Evolutionary conservation across 1,140 invertebrate genomes (phyloP).

Genomic region (Drosophila sturtevanti): DNA sequence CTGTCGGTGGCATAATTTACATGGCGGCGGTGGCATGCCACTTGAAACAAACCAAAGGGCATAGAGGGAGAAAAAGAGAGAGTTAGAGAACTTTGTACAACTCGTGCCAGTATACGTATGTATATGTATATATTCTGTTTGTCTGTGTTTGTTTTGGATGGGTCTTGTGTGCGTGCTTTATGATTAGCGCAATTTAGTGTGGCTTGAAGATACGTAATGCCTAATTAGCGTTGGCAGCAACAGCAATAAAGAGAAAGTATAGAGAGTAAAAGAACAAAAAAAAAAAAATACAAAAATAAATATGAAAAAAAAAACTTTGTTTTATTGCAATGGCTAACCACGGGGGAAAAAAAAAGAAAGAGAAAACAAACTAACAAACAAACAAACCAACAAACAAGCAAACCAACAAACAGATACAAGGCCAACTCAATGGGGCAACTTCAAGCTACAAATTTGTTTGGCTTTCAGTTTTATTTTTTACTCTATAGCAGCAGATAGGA

Average conservation of each 20-base stretch:
- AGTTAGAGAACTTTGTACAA: constrained; percentile 14
- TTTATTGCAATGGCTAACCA: constrained; percentile 67
- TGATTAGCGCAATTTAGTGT: constrained; percentile 70
- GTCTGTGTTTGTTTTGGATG: constrained; percentile 9
- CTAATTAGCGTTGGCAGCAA: constrained; percentile 58
- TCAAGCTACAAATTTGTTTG: constrained; percentile 73
- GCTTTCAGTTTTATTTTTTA: constrained; percentile 50
- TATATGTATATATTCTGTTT: neutral
- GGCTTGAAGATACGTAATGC: constrained; percentile 63
- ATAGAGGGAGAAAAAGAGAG: neutral
- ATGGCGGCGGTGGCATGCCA: constrained; percentile 48
- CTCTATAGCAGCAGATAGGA: constrained; percentile 32
- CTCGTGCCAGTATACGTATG: neutral
- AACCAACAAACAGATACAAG: constrained; percentile 32
- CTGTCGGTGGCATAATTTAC: constrained; percentile 67
- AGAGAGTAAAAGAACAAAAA: neutral
- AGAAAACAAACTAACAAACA: constrained; percentile 35
- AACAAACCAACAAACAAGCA: constrained; percentile 8
- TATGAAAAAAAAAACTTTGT: constrained; percentile 34
- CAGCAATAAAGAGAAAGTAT: neutral
- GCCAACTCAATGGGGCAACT: constrained; percentile 66
- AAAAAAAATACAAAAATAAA: neutral
- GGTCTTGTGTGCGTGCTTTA: constrained; percentile 35
- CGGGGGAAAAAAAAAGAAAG: constrained; percentile 31
- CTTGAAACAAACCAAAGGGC: constrained; percentile 59